A percentile compares a stretch with the other conserved stretches of the same genome.
Evolutionary conservation across 2,797 vertebrate genomes (phyloP).

Genomic region (Menidia menidia): DNA sequence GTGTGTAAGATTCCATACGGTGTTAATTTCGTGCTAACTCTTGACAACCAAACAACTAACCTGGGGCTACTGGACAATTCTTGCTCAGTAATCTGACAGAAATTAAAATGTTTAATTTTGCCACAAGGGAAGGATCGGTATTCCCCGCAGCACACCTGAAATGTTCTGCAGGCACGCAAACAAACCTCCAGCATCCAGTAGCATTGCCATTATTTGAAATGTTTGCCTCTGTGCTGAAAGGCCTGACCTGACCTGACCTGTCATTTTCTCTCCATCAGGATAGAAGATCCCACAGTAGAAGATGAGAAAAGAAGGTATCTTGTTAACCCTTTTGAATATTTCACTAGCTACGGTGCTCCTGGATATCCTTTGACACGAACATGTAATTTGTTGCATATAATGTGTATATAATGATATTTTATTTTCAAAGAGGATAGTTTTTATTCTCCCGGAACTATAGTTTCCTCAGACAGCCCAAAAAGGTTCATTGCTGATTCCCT

Average conservation of each 20-base stretch:
- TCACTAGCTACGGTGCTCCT: neutral
- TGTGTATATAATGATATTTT: neutral
- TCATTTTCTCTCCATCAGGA: conserved; percentile 82
- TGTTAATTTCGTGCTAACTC: neutral
- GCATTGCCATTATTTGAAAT: conserved; percentile 7
- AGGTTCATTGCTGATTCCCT: too few relatives aligned
- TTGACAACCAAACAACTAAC: conserved; percentile 3
- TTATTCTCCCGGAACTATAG: neutral
- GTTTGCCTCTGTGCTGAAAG: conserved; percentile 14
- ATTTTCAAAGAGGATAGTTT: neutral
- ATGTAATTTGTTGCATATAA: neutral
- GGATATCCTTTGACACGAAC: neutral
- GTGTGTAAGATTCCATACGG: neutral
- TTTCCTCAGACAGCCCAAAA: neutral
- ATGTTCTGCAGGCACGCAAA: conserved; percentile 14
- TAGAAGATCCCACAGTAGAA: conserved; percentile 89
- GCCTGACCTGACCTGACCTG: conserved; percentile 61
- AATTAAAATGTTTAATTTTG: conserved; percentile 10
- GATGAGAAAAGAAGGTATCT: conserved; percentile 93
- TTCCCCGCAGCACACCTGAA: conserved; percentile 7
- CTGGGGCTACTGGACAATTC: neutral
- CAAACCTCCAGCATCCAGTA: neutral
- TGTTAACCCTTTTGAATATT: neutral
- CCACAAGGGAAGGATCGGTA: conserved; percentile 6
- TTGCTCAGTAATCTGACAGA: conserved; percentile 6